Base-by-base conservation (phyloP, 2,113 vertebrate species). In the Romanogobio albipinnatus region DNA sequence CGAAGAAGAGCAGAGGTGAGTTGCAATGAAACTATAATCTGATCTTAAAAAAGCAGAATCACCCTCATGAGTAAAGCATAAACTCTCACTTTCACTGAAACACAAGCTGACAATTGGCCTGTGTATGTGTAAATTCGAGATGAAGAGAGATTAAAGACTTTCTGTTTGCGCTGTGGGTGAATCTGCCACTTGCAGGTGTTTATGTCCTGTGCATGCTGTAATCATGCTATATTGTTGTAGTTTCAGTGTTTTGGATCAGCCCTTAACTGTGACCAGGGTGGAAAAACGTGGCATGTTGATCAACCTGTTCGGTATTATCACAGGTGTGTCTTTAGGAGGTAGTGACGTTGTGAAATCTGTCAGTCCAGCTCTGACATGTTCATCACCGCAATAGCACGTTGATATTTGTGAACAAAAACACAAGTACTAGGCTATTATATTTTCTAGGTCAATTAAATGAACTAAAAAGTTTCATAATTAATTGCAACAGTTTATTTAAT, bases 271-370 rank as follows among this genome's bases (percentile, higher is more conserved):
- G 39, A 56, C n/a, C 71, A 53, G 61, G 33, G 64, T 64, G 78
- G 61, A 76, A 76, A 80, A 66, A 83, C 45, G 76, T 61, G 85
- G 90, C 77, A 90, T 91, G 89, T 87, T 87, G 90, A 89, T 88
- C 73, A 89, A 90, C 89, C 89, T 87, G 89, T 90, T 89, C 80
- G 86, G 82, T 87, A 58, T 74, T 85, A 61, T 80, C 45, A 59
- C 85, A 89, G 89, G 85, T 87, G 88, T 84, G 88, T 85, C 85
- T 64, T 68, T 76, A 77, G 62, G 78, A 87, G 86, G 76, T 13
- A 36, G 29, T 56, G 33, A 29, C 47, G 45, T 64, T 45, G 53
- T 78, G 29, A 73, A 39, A 26, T 7, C 26, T 62, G 49, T 53
- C 80, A 70, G 64, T 58, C 66, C 82, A 22, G 47, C 84, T 77